phyloP scores from a whole-genome alignment of 2,113 vertebrate genomes.

The Rhinoderma darwinii region DNA sequence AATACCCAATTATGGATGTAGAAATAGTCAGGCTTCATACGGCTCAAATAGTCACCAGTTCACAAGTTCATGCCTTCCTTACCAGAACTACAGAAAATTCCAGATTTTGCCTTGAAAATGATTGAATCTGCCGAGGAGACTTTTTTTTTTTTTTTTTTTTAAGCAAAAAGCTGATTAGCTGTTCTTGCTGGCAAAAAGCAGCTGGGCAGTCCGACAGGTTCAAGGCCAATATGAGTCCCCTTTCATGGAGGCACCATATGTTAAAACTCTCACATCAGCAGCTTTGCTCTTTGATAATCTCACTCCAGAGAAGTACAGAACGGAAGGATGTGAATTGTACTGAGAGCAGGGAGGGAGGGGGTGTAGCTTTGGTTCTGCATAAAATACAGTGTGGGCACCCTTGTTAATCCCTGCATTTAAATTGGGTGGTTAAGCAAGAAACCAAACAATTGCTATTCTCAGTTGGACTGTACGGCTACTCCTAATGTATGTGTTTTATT shows the following conservation, averaged over 20 bases:
- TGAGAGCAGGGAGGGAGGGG: too few species aligned
- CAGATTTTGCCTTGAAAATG: conserved; percentile 59
- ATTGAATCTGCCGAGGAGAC: conserved; percentile 58
- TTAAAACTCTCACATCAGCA: conserved; percentile 73
- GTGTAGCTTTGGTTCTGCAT: neutral
- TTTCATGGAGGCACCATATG: conserved; percentile 76
- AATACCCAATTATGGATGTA: neutral
- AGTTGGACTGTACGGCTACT: neutral
- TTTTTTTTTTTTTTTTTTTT: conserved; percentile 57
- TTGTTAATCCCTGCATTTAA: conserved; percentile 6
- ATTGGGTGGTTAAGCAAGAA: neutral
- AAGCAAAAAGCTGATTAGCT: conserved; percentile 67
- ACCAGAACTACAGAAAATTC: conserved; percentile 46
- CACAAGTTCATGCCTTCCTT: conserved; percentile 24
- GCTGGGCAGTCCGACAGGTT: conserved; percentile 71
- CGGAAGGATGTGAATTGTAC: conserved; percentile 42
- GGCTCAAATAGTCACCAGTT: neutral
- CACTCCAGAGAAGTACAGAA: conserved; percentile 64
- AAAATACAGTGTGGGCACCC: conserved; percentile 5
- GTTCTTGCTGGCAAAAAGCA: conserved; percentile 68
- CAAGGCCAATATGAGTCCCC: conserved; percentile 71
- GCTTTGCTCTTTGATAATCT: conserved; percentile 71
- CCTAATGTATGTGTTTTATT: neutral
- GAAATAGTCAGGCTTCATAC: neutral
- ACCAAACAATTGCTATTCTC: neutral